Evolutionary conservation across 2,888 invertebrate genomes (phyloP).

Genomic region (Vandiemenella viatica): DNA sequence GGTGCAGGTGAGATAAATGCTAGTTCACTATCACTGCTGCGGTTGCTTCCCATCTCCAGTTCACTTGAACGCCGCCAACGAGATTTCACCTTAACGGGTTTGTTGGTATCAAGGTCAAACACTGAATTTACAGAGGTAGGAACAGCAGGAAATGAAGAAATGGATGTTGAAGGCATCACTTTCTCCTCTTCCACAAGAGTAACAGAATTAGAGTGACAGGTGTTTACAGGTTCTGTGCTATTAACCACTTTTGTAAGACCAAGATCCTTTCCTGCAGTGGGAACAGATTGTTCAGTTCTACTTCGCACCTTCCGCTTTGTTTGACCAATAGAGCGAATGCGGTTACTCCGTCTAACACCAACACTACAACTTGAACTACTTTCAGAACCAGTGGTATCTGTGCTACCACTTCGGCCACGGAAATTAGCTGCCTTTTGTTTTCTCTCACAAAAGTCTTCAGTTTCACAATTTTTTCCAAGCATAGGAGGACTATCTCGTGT

Average conservation of each 20-base stretch:
- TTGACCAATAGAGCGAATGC: constrained; percentile 50
- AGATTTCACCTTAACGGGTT: constrained; percentile 66
- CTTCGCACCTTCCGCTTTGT: constrained; percentile 37
- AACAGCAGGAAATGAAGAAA: constrained; percentile 17
- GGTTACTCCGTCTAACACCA: constrained; percentile 24
- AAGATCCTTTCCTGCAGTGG: not conserved
- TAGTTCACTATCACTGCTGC: constrained; percentile 15
- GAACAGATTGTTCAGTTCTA: not conserved
- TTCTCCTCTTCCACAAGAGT: not conserved
- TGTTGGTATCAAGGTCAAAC: constrained; percentile 28
- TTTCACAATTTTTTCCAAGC: not conserved
- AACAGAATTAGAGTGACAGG: too few relatives aligned
- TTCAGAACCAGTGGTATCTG: constrained; percentile 28
- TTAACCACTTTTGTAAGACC: not conserved
- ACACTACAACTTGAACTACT: constrained; percentile 29
- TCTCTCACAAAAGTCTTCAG: constrained; percentile 18
- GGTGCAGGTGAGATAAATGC: constrained; percentile 14
- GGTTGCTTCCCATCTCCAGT: constrained; percentile 41
- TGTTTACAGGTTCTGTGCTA: not conserved
- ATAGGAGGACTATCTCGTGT: too few relatives aligned
- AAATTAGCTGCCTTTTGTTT: constrained; percentile 25
- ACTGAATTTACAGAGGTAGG: constrained; percentile 21
- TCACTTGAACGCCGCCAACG: constrained; percentile 64
- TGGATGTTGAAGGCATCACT: not conserved
- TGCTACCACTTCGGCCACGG: constrained; percentile 27